These are phyloP conservation scores for Lutjanus argentimaculatus DNA, from an alignment of 2,797 vertebrate genomes.

Conservation along the genomic window DNA sequence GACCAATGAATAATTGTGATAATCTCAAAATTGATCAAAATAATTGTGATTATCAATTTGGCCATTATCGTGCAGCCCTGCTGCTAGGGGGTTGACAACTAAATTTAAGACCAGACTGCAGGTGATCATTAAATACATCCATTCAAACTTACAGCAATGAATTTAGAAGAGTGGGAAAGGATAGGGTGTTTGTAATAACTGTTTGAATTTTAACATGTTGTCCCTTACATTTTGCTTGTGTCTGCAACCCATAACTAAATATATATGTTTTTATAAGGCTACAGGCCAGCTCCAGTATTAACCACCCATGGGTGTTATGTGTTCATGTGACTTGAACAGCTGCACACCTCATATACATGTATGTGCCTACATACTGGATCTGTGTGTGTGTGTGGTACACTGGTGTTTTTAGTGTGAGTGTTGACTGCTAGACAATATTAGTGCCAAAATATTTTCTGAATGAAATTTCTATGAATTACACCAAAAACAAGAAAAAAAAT, in stretches of 20 bases:
- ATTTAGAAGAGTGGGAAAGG: neutral
- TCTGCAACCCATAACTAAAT: neutral
- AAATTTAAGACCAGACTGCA: neutral
- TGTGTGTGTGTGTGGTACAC: neutral
- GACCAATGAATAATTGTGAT: too few species aligned
- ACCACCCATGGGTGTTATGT: slow-evolving; percentile 16
- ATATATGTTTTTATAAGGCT: slow-evolving; percentile 5
- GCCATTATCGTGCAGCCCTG: too few species aligned
- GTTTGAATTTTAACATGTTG: neutral
- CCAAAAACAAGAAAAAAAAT: neutral
- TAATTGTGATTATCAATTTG: too few species aligned
- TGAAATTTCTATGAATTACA: neutral
- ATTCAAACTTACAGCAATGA: neutral
- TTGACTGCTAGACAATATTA: slow-evolving; percentile 2
- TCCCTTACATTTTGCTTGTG: neutral
- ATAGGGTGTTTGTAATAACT: neutral
- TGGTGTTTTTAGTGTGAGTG: neutral
- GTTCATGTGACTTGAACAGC: slow-evolving; percentile 75
- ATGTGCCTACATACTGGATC: slow-evolving; percentile 5
- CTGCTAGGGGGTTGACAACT: neutral
- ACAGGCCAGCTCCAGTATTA: slow-evolving; percentile 46
- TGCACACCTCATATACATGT: slow-evolving; percentile 59
- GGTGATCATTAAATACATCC: too few species aligned
- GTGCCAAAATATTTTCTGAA: neutral
- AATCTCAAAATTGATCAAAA: too few species aligned